Base-by-base conservation (phyloP, 2,113 vertebrate genomes). In the Psephotus haematonotus region DNA sequence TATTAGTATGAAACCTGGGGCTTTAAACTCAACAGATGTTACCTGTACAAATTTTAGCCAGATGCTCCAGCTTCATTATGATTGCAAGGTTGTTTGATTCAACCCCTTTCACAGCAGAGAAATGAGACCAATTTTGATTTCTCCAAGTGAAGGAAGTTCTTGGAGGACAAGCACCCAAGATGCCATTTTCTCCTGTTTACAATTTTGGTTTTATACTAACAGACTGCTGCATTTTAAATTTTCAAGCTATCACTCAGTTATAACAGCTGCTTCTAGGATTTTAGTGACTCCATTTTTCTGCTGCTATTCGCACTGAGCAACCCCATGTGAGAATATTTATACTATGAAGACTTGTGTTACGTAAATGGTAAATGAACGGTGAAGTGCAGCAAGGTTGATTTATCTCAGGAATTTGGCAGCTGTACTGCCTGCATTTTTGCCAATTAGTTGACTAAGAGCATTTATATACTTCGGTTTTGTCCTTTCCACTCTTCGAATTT, bases 341-440 rank as follows among this genome's bases (percentile, higher is more conserved):
- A 75, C 87, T 94, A 82, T 70, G 91, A 95, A 88, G 55, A 47
- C 57, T 86, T 72, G 47, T 17, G 88, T 68, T 91, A 71, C 10
- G 3, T 76, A 79, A 93, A 74, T 71, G n/a, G 35, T 49, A 94
- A 88, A 92, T n/a, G 37, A 96, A 88, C 0, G 0, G 10, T 96
- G 86, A 96, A 93, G 64, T 43, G 55, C 20, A 81, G 46, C 28
- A 67, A 92, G 59, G 83, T 43, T 71, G 50, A 65, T 90, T 95
- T 86, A 60, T 90, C 60, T 63, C 57, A 72, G 68, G 62, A 95
- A 93, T 86, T 70, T 86, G 37, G 72, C 76, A 95, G 49, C 67
- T 81, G n/a, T 39, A 47, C 33, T 43, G 17, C 41, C 27, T 76
- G 23, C 41, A 43, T 14, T 95, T 85, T 88, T 76, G 59, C 57